Percentiles rank a stretch among this genome's conserved stretches.
Conservation (phyloP, 2,797 vertebrate species). For the Gila robusta region DNA sequence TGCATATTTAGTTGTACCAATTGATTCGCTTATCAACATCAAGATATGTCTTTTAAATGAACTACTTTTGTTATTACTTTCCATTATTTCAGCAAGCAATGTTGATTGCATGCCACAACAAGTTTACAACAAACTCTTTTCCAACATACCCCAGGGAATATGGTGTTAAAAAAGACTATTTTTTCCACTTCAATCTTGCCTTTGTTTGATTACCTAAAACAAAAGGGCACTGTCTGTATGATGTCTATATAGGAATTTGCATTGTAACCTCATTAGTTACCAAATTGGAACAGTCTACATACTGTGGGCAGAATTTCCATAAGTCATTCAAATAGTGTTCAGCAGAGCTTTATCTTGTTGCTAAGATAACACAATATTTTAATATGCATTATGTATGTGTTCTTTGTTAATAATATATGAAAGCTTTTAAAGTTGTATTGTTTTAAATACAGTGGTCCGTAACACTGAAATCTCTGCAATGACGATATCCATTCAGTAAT, state of each 20-base stretch:
- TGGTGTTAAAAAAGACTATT: background rate
- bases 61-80: background rate
- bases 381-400: background rate
- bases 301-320: background rate
- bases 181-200: background rate
- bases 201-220: conserved; percentile 23
- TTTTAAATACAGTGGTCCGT: background rate
- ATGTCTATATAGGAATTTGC: background rate
- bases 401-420: background rate
- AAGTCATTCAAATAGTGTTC: background rate
- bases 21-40: background rate
- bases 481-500: background rate
- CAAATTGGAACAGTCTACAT: background rate
- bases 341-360: background rate
- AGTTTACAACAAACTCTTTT: background rate
- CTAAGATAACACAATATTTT: background rate
- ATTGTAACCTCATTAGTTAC: background rate
- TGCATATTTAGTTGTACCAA: background rate
- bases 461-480: background rate
- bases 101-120: background rate
- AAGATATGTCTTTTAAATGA: background rate
- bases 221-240: background rate
- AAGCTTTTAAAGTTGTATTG: background rate
- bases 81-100: background rate
- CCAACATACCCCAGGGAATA: conserved; percentile 9